phyloP scores from a whole-genome alignment of 2,888 invertebrate genomes.

The Thymelicus sylvestris region DNA sequence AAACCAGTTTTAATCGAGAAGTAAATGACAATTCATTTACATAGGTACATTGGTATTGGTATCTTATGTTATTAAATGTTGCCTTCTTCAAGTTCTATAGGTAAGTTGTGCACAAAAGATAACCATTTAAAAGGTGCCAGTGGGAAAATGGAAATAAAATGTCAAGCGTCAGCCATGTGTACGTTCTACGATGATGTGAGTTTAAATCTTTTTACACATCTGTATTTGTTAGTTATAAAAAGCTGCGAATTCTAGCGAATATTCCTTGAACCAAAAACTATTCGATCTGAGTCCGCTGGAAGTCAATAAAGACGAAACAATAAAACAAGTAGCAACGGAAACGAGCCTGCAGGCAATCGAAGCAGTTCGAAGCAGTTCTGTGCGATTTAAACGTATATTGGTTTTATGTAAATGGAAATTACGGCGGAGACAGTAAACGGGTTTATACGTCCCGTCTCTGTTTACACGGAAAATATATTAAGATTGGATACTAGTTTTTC shows the following conservation, averaged over 20 bases:
- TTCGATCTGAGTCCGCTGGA: conserved; percentile 1
- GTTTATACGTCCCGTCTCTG: conserved; percentile 27
- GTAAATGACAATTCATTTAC: too few species aligned
- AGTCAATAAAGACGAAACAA: conserved; percentile 38
- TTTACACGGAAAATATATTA: conserved; percentile 12
- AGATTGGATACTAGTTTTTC: conserved; percentile 8
- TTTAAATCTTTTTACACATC: not conserved
- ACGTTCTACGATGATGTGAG: too few species aligned
- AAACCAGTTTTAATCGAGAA: too few species aligned
- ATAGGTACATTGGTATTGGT: too few species aligned
- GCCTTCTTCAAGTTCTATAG: too few species aligned
- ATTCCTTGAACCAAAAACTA: not conserved
- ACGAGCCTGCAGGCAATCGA: conserved; percentile 41
- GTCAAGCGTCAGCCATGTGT: too few species aligned
- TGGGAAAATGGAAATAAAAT: too few species aligned
- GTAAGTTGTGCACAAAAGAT: too few species aligned
- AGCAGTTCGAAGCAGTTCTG: conserved; percentile 50
- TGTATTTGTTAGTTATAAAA: too few species aligned
- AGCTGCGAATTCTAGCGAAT: not conserved
- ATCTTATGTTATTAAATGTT: too few species aligned
- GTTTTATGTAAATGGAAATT: conserved; percentile 57
- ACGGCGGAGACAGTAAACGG: conserved; percentile 34
- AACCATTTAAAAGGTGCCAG: too few species aligned
- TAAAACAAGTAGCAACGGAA: conserved; percentile 40
- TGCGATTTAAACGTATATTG: conserved; percentile 57